Evolutionary conservation across 2,888 invertebrate species (phyloP).

Genomic region (Ferdinandea cuprea): DNA sequence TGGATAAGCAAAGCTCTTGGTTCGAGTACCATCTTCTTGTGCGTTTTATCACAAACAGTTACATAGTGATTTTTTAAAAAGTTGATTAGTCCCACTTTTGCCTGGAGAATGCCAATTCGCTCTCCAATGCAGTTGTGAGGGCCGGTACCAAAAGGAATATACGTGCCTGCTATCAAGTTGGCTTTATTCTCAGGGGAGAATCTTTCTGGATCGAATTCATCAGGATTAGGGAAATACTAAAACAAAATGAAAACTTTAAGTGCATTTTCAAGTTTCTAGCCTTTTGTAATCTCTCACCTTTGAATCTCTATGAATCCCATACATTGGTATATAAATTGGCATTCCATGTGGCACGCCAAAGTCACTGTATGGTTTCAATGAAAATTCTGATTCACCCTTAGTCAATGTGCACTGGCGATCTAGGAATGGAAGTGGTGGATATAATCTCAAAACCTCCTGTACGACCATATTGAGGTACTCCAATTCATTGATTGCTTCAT

Average conservation of each 20-base stretch:
- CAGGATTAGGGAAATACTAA: slow-evolving; percentile 75
- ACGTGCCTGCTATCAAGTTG: slow-evolving; percentile 73
- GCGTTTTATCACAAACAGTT: slow-evolving; percentile 42
- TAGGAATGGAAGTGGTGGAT: slow-evolving; percentile 81
- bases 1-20: slow-evolving; percentile 73
- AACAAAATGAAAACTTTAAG: background rate
- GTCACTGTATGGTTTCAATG: slow-evolving; percentile 78
- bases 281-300: slow-evolving; percentile 29
- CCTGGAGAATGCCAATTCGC: slow-evolving; percentile 74
- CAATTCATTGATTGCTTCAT: slow-evolving; percentile 71
- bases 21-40: slow-evolving; percentile 61
- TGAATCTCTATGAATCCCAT: slow-evolving; percentile 75
- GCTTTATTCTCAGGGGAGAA: slow-evolving; percentile 76
- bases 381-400: slow-evolving; percentile 73
- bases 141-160: slow-evolving; percentile 77
- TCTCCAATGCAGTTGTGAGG: slow-evolving; percentile 77
- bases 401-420: slow-evolving; percentile 80
- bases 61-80: slow-evolving; percentile 74
- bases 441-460: slow-evolving; percentile 80
- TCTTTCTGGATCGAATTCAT: slow-evolving; percentile 77
- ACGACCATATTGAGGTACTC: slow-evolving; percentile 77
- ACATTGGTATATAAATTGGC: slow-evolving; percentile 75
- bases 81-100: slow-evolving; percentile 71
- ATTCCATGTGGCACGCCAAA: slow-evolving; percentile 79
- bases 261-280: background rate